A percentile compares a stretch with the other conserved stretches of the same genome.
These are phyloP conservation scores for Hypolimnas misippus DNA, from an alignment of 2,888 invertebrate species.

Conservation along the genomic window DNA sequence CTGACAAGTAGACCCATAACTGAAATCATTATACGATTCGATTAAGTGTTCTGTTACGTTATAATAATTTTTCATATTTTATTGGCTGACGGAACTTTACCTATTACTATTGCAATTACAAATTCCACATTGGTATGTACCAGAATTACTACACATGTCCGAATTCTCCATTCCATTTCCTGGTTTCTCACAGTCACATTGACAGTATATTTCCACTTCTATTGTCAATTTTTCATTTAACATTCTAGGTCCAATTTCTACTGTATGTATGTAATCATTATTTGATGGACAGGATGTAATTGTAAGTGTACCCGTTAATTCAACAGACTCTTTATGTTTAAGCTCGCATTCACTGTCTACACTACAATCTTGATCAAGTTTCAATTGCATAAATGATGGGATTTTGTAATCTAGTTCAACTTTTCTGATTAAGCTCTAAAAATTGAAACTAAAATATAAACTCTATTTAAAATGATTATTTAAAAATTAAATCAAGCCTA, in stretches of 20 bases:
- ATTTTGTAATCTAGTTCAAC: slow-evolving; percentile 45
- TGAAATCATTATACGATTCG: slow-evolving; percentile 37
- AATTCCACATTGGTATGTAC: slow-evolving; percentile 85
- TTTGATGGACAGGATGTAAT: slow-evolving; percentile 51
- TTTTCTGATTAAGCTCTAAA: slow-evolving; percentile 52
- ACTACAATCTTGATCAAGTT: slow-evolving; percentile 53
- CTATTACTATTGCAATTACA: slow-evolving; percentile 82
- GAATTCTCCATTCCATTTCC: slow-evolving; percentile 60
- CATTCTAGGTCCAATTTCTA: slow-evolving; percentile 80
- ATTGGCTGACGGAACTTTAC: slow-evolving; percentile 47
- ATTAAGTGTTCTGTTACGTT: not conserved
- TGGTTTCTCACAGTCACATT: slow-evolving; percentile 88
- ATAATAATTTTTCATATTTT: not conserved
- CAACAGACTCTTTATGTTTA: slow-evolving; percentile 46
- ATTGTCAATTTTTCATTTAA: slow-evolving; percentile 87
- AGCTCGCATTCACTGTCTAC: slow-evolving; percentile 49
- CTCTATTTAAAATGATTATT: not conserved
- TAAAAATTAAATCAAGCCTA: slow-evolving; percentile 13
- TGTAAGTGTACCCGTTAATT: slow-evolving; percentile 52
- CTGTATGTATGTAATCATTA: slow-evolving; percentile 23
- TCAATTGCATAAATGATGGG: slow-evolving; percentile 51
- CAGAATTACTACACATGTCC: slow-evolving; percentile 65
- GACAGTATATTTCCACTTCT: slow-evolving; percentile 88
- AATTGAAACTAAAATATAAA: slow-evolving; percentile 34
- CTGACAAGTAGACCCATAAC: slow-evolving; percentile 60